Conservation (phyloP, 2,888 invertebrate species). For the Cheilosia variabilis region DNA sequence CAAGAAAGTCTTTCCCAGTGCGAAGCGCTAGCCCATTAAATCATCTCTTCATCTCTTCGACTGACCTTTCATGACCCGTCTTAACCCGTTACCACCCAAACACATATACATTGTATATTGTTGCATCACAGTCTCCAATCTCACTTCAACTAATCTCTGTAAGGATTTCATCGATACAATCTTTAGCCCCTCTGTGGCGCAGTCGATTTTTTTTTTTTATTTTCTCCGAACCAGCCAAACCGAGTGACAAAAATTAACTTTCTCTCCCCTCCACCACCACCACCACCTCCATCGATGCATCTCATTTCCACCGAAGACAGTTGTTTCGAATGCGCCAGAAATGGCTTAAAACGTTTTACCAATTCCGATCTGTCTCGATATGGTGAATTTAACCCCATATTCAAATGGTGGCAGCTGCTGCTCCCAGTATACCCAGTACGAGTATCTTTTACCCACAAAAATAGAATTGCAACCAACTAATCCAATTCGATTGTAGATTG, state of each 20-base stretch:
- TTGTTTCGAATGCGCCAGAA: slow-evolving; percentile 49
- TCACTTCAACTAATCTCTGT: slow-evolving; percentile 45
- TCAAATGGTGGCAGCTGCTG: slow-evolving; percentile 31
- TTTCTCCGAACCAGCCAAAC: neutral
- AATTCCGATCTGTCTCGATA: slow-evolving; percentile 51
- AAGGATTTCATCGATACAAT: slow-evolving; percentile 61
- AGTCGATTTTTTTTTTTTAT: neutral
- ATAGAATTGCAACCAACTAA: slow-evolving; percentile 40
- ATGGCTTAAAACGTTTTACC: slow-evolving; percentile 70
- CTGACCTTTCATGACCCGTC: slow-evolving; percentile 28
- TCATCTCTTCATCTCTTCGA: slow-evolving; percentile 17
- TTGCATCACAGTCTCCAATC: slow-evolving; percentile 44
- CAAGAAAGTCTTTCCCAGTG: slow-evolving; percentile 23
- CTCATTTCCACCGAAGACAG: slow-evolving; percentile 53
- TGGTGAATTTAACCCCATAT: slow-evolving; percentile 60
- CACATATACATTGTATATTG: slow-evolving; percentile 23
- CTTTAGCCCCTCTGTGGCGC: slow-evolving; percentile 5
- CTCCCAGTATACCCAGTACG: neutral
- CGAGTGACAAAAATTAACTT: slow-evolving; percentile 63
- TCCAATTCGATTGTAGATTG: slow-evolving; percentile 68
- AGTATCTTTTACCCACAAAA: slow-evolving; percentile 1
- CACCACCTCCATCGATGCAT: neutral
- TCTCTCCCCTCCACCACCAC: slow-evolving; percentile 30
- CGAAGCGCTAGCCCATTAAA: slow-evolving; percentile 13
- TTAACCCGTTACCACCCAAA: neutral